Conservation (phyloP, 2,888 invertebrate species). For the Drosophila incognita region DNA sequence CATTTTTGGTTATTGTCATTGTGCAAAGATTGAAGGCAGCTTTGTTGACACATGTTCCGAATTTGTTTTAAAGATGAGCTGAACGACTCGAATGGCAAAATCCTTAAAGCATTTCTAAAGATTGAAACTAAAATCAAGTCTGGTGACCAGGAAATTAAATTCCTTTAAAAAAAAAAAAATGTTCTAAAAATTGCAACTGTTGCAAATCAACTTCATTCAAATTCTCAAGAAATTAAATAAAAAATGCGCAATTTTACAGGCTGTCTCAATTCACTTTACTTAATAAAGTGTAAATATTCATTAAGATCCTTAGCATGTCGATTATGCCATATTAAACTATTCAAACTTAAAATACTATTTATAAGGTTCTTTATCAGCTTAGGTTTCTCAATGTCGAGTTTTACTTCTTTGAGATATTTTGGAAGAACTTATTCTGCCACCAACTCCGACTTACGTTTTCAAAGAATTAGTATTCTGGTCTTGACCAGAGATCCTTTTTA, state of each 20-base stretch:
- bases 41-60: constrained; percentile 25
- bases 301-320: background rate
- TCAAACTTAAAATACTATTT: background rate
- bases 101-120: background rate
- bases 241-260: background rate
- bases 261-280: background rate
- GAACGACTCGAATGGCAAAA: background rate
- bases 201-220: background rate
- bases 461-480: background rate
- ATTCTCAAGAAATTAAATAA: background rate
- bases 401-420: background rate
- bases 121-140: background rate
- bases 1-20: constrained; percentile 14
- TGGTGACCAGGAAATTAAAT: background rate
- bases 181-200: background rate
- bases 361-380: background rate
- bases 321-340: background rate
- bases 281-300: background rate
- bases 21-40: constrained; percentile 8
- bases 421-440: background rate
- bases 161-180: background rate
- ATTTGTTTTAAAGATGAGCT: constrained; percentile 15
- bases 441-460: background rate
- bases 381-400: background rate
- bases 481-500: background rate